Percentiles rank a stretch among this genome's conserved stretches.
Evolutionary conservation across 2,888 invertebrate genomes (phyloP).

Genomic region (Archips crataeganus): DNA sequence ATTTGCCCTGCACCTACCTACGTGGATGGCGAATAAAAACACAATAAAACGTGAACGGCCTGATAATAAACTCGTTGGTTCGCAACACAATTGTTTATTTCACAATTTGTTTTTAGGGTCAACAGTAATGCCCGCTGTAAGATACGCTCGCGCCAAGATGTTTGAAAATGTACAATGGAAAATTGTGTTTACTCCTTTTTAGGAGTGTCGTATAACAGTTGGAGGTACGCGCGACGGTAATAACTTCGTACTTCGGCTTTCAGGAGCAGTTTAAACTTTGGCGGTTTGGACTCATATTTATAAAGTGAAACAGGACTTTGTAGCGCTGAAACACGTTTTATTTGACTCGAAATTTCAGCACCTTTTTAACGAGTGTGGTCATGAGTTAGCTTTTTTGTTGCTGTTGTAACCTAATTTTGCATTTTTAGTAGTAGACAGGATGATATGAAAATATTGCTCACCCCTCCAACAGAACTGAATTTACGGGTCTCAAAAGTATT

Average conservation of each 20-base stretch:
- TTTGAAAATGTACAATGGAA: conserved; percentile 17
- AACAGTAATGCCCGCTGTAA: conserved; percentile 16
- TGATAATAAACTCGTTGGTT: conserved; percentile 36
- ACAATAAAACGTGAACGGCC: conserved; percentile 46
- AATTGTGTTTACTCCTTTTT: conserved; percentile 8
- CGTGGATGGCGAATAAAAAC: conserved; percentile 38
- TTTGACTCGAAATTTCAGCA: neutral
- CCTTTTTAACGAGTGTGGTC: neutral
- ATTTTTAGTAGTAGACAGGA: neutral
- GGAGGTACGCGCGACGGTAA: conserved; percentile 5
- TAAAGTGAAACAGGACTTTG: neutral
- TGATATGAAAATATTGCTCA: neutral
- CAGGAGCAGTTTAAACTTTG: neutral
- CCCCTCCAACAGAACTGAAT: neutral
- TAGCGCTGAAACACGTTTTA: neutral
- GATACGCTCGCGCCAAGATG: conserved; percentile 23
- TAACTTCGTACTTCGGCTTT: neutral
- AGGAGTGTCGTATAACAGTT: conserved; percentile 10
- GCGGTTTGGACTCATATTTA: neutral
- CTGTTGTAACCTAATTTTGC: neutral
- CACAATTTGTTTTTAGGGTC: conserved; percentile 37
- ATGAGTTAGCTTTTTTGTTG: neutral
- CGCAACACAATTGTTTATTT: conserved; percentile 41
- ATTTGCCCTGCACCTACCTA: conserved; percentile 46
- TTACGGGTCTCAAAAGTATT: neutral